Base-by-base conservation (phyloP, 1,140 invertebrate species). In the Lordiphosa stackelbergi region DNA sequence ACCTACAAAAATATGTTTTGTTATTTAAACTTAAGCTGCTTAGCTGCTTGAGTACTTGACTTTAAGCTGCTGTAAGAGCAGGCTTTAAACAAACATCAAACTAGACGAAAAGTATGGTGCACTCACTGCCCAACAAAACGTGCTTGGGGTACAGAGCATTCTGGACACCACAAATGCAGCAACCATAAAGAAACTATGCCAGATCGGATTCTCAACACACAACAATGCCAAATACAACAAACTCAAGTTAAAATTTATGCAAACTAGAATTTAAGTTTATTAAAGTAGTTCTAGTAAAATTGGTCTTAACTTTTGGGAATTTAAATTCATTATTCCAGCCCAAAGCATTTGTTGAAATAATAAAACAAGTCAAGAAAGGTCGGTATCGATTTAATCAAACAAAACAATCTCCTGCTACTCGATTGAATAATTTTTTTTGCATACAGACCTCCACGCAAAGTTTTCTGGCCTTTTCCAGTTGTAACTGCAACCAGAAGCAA, bases 111-210 rank as follows among this genome's bases (percentile, higher is more conserved):
- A 38, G 42, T 35, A 46, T 55, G 34, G 36, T 46, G 16, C 43
- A 46, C 16, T 45, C 54, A 5, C 16, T 7, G 45, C 35, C 57
- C 43, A 46, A 46, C 24, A 34, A 46, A 34, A 61, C 63, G 63
- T 66, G 63, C 51, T 54, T 35, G n/a, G 51, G 34, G 43, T 59
- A 42, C 34, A 19, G 11, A 58, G 7, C 5, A n/a, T n/a, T 28
- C 0, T 28, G 5, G 5, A 22, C 8, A 61, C 11, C 19, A 47
- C 36, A 60, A 11, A 8, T 31, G 28, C 28, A 31, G 28, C 28
- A 13, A 43, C n/a, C 46, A 31, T 22, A 51, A 16, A 24, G 16
- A 42, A 43, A 38, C 11, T 22, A 10, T n/a, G n/a, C 22, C 24
- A 19, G 11, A 16, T 5, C 3, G 10, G 34, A 36, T 11, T 24